Evolutionary conservation across 1,140 invertebrate genomes (phyloP), one percentile per base, ranked within the genome.

Genomic region (Xylocopa sonorina): DNA sequence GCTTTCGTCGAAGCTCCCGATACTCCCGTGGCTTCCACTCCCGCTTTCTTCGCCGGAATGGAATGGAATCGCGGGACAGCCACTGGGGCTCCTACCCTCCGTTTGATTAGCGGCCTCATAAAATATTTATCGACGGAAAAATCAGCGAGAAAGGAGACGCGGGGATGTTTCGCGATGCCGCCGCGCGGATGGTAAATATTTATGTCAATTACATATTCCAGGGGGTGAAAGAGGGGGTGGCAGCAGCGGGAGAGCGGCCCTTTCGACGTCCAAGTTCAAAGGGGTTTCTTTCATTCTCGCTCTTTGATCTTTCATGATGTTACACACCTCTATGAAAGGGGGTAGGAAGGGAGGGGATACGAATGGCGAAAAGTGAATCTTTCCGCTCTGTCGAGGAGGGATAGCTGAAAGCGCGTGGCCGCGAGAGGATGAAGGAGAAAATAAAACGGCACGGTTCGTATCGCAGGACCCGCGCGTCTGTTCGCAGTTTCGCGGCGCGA

Each of bases 31-130:
- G 32, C 38, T 38, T 38, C 9, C 38, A 4, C n/a, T 32, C 43
- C 7, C 21, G n/a, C 14, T 50, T n/a, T 34, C 29, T 3, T 21
- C 7, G 0, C 14, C 16, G 21, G 4, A 0, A 6, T 3, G n/a
- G n/a, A 1, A 46, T 6, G 3, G 16, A n/a, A 18, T 6, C 2
- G 16, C 1, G 18, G n/a, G 21, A 16, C 10, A 21, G n/a, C 50
- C 1, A 46, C 43, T 2, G 32, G 0, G 16, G 51, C 0, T 12
- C 41, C 67, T 2, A n/a, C 10, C 55, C 18, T 9, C 21, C 75
- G 55, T 78, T 78, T 78, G 75, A 78, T 78, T 78, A 78, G 64
- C 75, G 21, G 24, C 29, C 66, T 78, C 46, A 78, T 78, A 60
- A 78, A 78, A 78, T 69, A 78, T 78, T 78, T 78, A 78, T 78